Base-by-base conservation (phyloP, 2,113 vertebrate genomes). In the Elgaria multicarinata region DNA sequence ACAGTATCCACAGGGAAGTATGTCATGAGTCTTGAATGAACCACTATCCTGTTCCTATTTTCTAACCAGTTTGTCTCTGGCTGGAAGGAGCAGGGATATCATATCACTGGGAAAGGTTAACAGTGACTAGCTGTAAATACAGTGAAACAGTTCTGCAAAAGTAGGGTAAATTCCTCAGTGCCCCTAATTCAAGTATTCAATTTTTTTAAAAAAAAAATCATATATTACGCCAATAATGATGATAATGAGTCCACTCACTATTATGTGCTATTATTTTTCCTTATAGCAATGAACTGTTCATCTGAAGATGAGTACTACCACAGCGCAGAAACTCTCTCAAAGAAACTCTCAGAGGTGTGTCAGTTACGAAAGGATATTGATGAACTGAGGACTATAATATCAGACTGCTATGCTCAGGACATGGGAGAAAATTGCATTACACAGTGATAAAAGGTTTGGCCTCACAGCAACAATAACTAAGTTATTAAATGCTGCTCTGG, bases 321-420 rank as follows among this genome's bases (percentile, higher is more conserved):
- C 76, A 96, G 95, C 92, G 97, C 98, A 84, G 98, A 98, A 85
- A 96, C 96, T 14, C 95, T 98, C 79, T 96, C 96, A 0, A 97
- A 97, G 92, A 98, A 98, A 95, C 97, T 99, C 77, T 95, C 94
- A 4, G 98, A 99, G 6, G 98, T 98, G 9, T 96, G 97, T 84
- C 98, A 98, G 95, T 96, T 99, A 88, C 97, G 98, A 81, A 98
- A 97, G 90, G 98, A 99, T 92, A 98, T 99, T 0, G 98, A 99
- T 53, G 98, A 98, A 39, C 95, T 99, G 93, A 97, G 98, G 96
- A 98, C 97, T 85, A 97, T 97, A 39, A 97, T 99, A 94, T 98
- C 98, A 0, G 98, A 99, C 90, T 97, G 98, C 84, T 98, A 98
- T 0, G 97, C 98, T 94, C 98, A 99, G 97, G 98, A 98, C 94